phyloP scores from a whole-genome alignment of 2,888 invertebrate genomes.

The Caenorhabditis uteleia region DNA sequence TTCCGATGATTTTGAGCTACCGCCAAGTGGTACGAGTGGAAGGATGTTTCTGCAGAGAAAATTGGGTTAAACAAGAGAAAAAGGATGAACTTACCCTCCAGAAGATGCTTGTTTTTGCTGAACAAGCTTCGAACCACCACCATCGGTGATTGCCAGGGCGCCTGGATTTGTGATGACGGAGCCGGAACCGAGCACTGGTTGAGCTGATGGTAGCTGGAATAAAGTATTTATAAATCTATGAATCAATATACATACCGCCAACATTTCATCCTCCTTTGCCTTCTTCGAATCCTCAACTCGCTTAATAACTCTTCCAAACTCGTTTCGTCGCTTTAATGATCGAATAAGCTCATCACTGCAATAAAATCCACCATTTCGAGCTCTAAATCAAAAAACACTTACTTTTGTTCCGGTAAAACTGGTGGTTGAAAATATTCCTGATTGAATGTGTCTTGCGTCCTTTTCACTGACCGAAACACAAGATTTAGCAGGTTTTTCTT shows the following conservation, averaged over 20 bases:
- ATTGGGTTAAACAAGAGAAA: neutral
- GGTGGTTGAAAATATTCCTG: slow-evolving; percentile 87
- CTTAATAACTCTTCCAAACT: slow-evolving; percentile 84
- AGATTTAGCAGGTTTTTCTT: slow-evolving; percentile 72
- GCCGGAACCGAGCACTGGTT: slow-evolving; percentile 21
- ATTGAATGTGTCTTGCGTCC: slow-evolving; percentile 96
- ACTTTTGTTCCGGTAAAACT: slow-evolving; percentile 79
- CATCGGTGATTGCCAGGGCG: slow-evolving; percentile 48
- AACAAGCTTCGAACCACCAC: slow-evolving; percentile 40
- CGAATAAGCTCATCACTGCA: slow-evolving; percentile 42
- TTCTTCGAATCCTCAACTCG: slow-evolving; percentile 75
- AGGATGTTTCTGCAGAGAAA: slow-evolving; percentile 34
- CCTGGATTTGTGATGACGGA: slow-evolving; percentile 19
- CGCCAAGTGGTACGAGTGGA: slow-evolving; percentile 44
- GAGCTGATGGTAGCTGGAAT: slow-evolving; percentile 26
- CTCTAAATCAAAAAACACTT: slow-evolving; percentile 10
- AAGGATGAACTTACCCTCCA: slow-evolving; percentile 5
- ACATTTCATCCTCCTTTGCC: slow-evolving; percentile 58
- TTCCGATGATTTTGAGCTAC: slow-evolving; percentile 30
- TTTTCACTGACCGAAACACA: slow-evolving; percentile 92
- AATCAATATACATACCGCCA: slow-evolving; percentile 38
- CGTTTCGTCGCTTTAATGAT: slow-evolving; percentile 82
- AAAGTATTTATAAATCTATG: neutral
- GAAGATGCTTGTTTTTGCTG: slow-evolving; percentile 8
- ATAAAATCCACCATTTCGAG: neutral